Evolutionary conservation across 1,140 invertebrate species (phyloP), one percentile per base, ranked within the genome.

Genomic region (Pissodes strobi): DNA sequence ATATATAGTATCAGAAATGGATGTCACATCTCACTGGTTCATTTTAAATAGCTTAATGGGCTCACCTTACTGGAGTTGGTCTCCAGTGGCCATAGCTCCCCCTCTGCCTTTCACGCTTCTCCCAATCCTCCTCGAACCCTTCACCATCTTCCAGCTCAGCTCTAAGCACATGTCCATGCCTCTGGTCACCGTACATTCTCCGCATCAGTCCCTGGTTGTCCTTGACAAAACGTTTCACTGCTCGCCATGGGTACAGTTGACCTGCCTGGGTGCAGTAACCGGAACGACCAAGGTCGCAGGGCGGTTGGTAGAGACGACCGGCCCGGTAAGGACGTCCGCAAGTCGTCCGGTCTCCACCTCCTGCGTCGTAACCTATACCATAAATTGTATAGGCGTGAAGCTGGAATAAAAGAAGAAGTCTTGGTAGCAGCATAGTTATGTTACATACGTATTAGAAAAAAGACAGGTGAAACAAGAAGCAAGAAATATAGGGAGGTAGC

Each of bases 121-220:
- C 55, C 37, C 49, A 60, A 2, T 56, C 30, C n/a, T 67, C 49
- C n/a, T 46, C 49, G 22, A 64, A 38, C 10, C 34, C 60, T 9
- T 70, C 64, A 10, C 61, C 51, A 30, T 72, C 69, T 88, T 86
- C 39, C 23, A 95, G 83, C 80, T 95, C 93, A 13, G 87, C 85
- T 71, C 88, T 86, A 1, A 95, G 75, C 2, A 95, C 86, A 30
- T 86, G 86, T 39, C 92, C 88, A 61, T 95, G 91, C n/a, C 87
- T 80, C 62, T 93, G 88, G 68, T 95, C 92, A 0, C 94, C 94
- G 71, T 96, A 96, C 93, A 95, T 95, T 45, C 93, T 83, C 70
- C 87, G 86, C 89, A 95, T 94, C 41, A 95, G 79, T 1, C 93
- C 93, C 80, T 94, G 92, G 76, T 96, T 95, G 72, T 96, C 93